Evolutionary conservation across 2,113 vertebrate species (phyloP).

Genomic region (Panthera leo): DNA sequence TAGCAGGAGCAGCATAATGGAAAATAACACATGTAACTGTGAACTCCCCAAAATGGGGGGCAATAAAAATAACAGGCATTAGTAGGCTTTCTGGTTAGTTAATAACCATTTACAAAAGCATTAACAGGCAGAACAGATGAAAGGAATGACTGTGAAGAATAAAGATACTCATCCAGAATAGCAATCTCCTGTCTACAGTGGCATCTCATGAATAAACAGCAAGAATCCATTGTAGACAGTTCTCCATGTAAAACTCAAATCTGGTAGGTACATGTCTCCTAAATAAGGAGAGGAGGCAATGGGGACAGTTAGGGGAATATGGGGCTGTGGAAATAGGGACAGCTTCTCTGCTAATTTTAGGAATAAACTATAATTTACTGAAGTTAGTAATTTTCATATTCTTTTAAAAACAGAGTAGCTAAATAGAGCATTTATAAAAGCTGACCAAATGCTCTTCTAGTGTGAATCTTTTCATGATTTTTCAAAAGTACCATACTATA

Average conservation of each 20-base stretch:
- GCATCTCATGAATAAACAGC: neutral
- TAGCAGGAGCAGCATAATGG: neutral
- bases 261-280: neutral
- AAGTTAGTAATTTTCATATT: neutral
- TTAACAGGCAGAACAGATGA: neutral
- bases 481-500: neutral
- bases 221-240: neutral
- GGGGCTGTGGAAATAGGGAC: neutral
- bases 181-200: neutral
- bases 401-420: neutral
- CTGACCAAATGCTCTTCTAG: neutral
- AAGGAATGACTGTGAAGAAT: neutral
- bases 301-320: accelerated
- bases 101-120: neutral
- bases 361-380: neutral
- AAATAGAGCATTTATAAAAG: neutral
- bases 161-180: neutral
- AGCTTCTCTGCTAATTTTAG: neutral
- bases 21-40: neutral
- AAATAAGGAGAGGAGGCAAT: neutral
- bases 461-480: constrained; percentile 25
- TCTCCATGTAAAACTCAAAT: neutral
- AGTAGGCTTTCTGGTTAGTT: neutral
- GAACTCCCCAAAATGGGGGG: neutral
- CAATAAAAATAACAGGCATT: neutral